These are phyloP conservation scores for Agrochola circellaris DNA, from an alignment of 2,888 invertebrate genomes.

Conservation along the genomic window DNA sequence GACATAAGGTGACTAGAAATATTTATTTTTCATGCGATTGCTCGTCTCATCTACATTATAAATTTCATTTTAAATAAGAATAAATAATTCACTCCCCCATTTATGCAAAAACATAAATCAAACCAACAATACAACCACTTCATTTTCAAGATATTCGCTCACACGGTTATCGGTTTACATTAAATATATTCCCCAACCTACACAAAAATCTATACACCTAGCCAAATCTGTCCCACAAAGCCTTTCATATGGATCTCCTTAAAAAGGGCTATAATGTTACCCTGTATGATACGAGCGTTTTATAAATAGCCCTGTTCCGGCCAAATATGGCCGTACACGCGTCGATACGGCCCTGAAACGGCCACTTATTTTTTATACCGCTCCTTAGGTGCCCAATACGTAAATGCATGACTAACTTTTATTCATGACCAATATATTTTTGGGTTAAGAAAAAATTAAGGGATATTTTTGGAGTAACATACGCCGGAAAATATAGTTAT, in stretches of 20 bases:
- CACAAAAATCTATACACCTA: conserved; percentile 28
- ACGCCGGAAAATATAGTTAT: neutral
- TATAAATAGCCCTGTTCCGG: conserved; percentile 69
- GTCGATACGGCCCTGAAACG: conserved; percentile 66
- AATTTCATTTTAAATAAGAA: neutral
- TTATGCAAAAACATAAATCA: neutral
- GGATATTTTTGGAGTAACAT: conserved; percentile 33
- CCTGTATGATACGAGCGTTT: conserved; percentile 63
- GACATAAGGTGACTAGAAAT: conserved; percentile 15
- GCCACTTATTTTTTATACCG: conserved; percentile 70
- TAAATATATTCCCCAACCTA: conserved; percentile 22
- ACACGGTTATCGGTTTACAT: conserved; percentile 9
- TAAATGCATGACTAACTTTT: conserved; percentile 68
- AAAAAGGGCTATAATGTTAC: conserved; percentile 60
- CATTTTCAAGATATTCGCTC: conserved; percentile 8
- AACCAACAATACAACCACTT: conserved; percentile 3
- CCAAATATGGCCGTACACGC: conserved; percentile 64
- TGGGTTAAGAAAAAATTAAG: conserved; percentile 57
- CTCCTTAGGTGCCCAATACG: conserved; percentile 64
- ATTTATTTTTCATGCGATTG: conserved; percentile 4
- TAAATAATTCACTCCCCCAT: neutral
- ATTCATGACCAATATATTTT: conserved; percentile 61
- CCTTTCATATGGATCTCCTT: conserved; percentile 57
- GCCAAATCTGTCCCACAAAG: conserved; percentile 49
- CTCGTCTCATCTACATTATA: neutral